Evolutionary conservation across 2,797 vertebrate genomes (phyloP).

Genomic region (Momotus momota): DNA sequence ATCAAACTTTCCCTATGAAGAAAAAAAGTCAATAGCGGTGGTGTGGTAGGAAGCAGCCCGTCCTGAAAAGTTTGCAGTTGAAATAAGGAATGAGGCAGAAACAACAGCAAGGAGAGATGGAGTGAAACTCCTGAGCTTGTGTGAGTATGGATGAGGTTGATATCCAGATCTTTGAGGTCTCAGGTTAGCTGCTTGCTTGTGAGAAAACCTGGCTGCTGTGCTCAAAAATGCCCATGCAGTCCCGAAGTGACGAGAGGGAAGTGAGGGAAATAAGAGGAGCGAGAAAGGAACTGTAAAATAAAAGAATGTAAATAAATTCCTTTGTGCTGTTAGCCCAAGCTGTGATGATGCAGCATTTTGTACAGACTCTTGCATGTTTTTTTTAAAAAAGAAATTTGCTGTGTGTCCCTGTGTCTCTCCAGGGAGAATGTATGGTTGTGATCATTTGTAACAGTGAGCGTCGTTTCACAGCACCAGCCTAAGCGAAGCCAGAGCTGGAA

Average conservation of each 20-base stretch:
- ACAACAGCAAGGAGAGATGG: not conserved
- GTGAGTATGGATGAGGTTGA: not conserved
- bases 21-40: not conserved
- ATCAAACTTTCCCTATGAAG: not conserved
- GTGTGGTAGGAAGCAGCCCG: not conserved
- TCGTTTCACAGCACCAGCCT: not conserved
- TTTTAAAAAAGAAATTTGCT: not conserved
- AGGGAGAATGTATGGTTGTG: not conserved
- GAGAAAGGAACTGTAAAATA: not conserved
- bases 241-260: not conserved
- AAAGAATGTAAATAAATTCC: not conserved
- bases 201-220: not conserved
- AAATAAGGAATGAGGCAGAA: not conserved
- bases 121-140: not conserved
- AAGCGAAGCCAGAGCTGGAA: not conserved
- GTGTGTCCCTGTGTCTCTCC: not conserved
- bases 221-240: not conserved
- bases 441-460: not conserved
- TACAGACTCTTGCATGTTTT: not conserved
- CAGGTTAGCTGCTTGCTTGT: not conserved
- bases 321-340: not conserved
- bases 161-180: not conserved
- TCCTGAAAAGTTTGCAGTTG: not conserved
- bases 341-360: not conserved
- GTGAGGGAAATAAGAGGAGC: not conserved